These are phyloP conservation scores for Neria commutata DNA, from an alignment of 2,888 invertebrate species.

Conservation along the genomic window DNA sequence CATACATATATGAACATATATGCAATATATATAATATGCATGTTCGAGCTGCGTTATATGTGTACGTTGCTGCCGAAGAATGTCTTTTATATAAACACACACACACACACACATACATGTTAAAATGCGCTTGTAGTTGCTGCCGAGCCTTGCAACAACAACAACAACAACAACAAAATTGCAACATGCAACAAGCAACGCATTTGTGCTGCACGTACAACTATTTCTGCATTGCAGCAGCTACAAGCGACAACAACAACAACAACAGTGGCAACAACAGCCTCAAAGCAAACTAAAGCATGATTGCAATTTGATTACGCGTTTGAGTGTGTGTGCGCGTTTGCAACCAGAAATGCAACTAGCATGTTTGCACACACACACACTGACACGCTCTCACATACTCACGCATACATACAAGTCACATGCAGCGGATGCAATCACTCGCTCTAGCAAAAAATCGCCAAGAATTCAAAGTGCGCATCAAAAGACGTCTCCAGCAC, in stretches of 20 bases:
- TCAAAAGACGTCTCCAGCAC: not conserved
- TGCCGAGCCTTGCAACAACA: conserved; percentile 47
- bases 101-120: conserved; percentile 38
- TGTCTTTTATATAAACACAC: too few species aligned
- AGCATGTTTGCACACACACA: not conserved
- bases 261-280: conserved; percentile 23
- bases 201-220: conserved; percentile 16
- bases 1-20: not conserved
- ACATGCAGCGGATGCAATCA: conserved; percentile 7
- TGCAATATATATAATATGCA: not conserved
- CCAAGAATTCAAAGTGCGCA: conserved; percentile 1
- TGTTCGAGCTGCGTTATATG: too few species aligned
- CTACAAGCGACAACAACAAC: conserved; percentile 17
- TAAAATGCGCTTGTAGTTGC: conserved; percentile 51
- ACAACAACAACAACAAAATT: conserved; percentile 18
- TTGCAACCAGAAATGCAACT: not conserved
- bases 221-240: conserved; percentile 28
- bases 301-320: conserved; percentile 55
- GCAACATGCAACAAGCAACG: conserved; percentile 20
- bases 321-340: conserved; percentile 41
- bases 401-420: too few species aligned
- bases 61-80: too few species aligned
- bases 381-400: not conserved
- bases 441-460: too few species aligned
- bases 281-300: conserved; percentile 41